Evolutionary conservation across 1,140 invertebrate species (phyloP).

Genomic region (Dufourea novaeangliae): DNA sequence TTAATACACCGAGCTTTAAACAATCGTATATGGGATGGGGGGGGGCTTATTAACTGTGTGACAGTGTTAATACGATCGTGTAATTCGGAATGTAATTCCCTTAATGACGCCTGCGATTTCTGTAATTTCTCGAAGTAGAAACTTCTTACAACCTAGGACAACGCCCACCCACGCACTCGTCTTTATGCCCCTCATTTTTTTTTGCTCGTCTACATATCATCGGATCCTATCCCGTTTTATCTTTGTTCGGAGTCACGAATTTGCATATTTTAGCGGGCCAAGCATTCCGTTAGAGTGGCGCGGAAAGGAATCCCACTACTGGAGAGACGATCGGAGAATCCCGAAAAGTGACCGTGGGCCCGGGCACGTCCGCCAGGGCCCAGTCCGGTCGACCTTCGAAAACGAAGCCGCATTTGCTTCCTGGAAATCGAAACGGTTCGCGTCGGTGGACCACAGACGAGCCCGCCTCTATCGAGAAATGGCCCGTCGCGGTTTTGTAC

Average conservation of each 20-base stretch:
- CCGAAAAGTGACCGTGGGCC: neutral
- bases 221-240: neutral
- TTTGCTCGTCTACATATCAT: too few relatives aligned
- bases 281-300: neutral
- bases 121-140: too few relatives aligned
- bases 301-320: neutral
- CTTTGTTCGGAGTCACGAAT: neutral
- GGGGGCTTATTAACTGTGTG: too few relatives aligned
- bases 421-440: slow-evolving; percentile 34
- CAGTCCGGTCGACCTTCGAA: neutral
- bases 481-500: slow-evolving; percentile 10
- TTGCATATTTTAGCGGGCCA: neutral
- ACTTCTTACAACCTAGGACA: too few relatives aligned
- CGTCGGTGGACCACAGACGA: neutral
- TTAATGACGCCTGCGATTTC: too few relatives aligned
- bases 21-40: too few relatives aligned
- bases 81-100: too few relatives aligned
- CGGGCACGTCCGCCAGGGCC: neutral
- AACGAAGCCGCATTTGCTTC: neutral
- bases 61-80: too few relatives aligned
- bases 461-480: slow-evolving; percentile 11
- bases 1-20: too few relatives aligned
- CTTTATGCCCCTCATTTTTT: too few relatives aligned
- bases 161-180: too few relatives aligned
- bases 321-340: neutral